Base-by-base conservation (phyloP, 2,888 invertebrate genomes). In the Ptychoptera contaminata region DNA sequence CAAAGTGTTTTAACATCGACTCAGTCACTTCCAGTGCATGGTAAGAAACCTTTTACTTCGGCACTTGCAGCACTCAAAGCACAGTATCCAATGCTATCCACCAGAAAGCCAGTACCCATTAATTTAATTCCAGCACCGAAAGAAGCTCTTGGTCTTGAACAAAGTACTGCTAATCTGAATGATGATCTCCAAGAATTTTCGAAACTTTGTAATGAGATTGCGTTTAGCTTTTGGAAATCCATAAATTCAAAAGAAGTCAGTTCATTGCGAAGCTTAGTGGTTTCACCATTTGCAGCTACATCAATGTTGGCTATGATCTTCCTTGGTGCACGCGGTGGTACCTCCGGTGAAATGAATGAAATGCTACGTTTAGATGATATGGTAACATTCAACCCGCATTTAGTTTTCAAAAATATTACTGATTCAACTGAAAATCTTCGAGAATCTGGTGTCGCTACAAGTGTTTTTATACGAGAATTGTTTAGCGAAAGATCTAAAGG, bases 221-320 rank as follows among this genome's bases (percentile, higher is more conserved):
- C 87, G 0, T 85, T 90, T 54, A 77, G 77, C 52, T 83, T 87
- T 58, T 88, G 87, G 87, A 73, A 74, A 53, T 72, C 79, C 0
- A 73, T 84, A 10, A 74, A 77, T 1, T 69, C 71, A 32, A 73
- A 73, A 50, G 79, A 78, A 46, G 70, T 84, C n/a, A 82, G 80
- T 53, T 72, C 76, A 11, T 77, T 79, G 6, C 69, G 87, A 55
- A 87, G 86, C 53, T 71, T 88, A 51, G 77, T 86, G 9, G 63
- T 88, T 14, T 87, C 87, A 1, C 88, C 88, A 0, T 90, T 87
- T 56, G 85, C 87, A 0, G 73, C 85, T 45, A 84, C 84, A 1
- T 87, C 88, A 1, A 75, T 86, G 66, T 62, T 90, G n/a, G 85
- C 87, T 0, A 88, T 90, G 88, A 79, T 90, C 47, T 90, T 88